Evolutionary conservation across 1,140 invertebrate genomes (phyloP), one percentile per base, ranked within the genome.

Genomic region (Macrotrachela quadricornifera): DNA sequence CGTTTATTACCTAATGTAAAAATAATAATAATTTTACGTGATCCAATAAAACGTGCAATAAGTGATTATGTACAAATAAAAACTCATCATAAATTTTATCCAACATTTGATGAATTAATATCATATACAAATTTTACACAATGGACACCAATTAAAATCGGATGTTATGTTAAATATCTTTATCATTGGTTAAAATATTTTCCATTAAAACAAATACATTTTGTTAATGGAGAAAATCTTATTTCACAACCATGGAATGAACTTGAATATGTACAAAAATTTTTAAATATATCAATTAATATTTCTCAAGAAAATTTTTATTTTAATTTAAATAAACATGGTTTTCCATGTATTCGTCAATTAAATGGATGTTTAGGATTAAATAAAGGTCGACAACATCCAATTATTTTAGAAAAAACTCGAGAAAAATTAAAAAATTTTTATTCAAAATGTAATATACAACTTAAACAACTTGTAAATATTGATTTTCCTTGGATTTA

Each of bases 301-400:
- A 82, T 91, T 46, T 83, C 79, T 9, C 81, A 87, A 55, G 82
- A 83, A 60, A 80, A 91, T 66, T 92, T 94, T 69, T 86, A 85
- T 65, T 85, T 88, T 66, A 90, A 92, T 68, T 77, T 81, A 6
- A 44, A 48, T 43, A 85, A 84, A 6, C 90, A 91, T 69, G 85
- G 86, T 0, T 94, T 92, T 66, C 86, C 85, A 0, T 94, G 87
- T 65, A 71, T 92, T 8, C 75, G 76, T n/a, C 77, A 80, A 1
- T 78, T 76, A 13, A 81, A 82, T 0, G 84, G 88, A 62, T 92
- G 88, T 70, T 71, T 94, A 42, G 85, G 83, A 45, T 87, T 86
- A 68, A 87, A 83, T 3, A 92, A 94, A 71, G 87, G 87, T 1
- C 71, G 87, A 15, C 81, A 76, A 60, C 87, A 92, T 73, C 86